phyloP scores from a whole-genome alignment of 2,113 vertebrate genomes.

The Gymnorhina tibicen region DNA sequence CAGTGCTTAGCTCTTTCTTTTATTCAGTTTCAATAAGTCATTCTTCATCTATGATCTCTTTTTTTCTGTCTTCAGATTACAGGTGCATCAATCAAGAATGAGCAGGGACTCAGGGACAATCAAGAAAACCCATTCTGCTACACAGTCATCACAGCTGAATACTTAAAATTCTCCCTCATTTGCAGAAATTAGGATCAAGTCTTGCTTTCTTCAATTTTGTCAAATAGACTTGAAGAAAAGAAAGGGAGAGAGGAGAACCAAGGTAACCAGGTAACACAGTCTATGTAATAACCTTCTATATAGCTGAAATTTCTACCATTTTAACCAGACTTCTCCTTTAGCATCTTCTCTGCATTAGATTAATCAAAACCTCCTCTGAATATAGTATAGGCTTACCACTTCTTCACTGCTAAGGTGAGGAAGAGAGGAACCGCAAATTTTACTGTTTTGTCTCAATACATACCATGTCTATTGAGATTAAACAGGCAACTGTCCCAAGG shows the following conservation, averaged over 20 bases:
- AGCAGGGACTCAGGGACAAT: background rate
- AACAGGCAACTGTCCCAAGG: background rate
- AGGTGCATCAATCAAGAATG: background rate
- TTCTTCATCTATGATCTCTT: background rate
- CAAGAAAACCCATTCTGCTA: background rate
- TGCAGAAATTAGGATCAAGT: background rate
- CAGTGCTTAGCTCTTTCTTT: background rate
- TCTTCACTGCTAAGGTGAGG: background rate
- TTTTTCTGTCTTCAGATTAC: background rate
- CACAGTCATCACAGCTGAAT: background rate
- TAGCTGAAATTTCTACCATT: background rate
- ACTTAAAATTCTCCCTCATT: background rate
- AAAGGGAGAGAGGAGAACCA: background rate
- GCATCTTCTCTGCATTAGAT: background rate
- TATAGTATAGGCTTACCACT: background rate
- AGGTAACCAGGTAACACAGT: background rate
- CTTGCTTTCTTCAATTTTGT: background rate
- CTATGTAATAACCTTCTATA: background rate
- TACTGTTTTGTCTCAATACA: background rate
- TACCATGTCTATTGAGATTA: background rate
- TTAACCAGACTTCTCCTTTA: background rate
- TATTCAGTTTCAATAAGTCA: background rate
- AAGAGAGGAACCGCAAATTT: background rate
- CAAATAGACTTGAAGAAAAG: background rate
- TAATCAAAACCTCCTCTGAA: background rate